Percentiles rank a stretch among this genome's conserved stretches.
These are phyloP conservation scores for Pao palembangensis DNA, from an alignment of 2,113 vertebrate genomes.

Conservation along the genomic window DNA sequence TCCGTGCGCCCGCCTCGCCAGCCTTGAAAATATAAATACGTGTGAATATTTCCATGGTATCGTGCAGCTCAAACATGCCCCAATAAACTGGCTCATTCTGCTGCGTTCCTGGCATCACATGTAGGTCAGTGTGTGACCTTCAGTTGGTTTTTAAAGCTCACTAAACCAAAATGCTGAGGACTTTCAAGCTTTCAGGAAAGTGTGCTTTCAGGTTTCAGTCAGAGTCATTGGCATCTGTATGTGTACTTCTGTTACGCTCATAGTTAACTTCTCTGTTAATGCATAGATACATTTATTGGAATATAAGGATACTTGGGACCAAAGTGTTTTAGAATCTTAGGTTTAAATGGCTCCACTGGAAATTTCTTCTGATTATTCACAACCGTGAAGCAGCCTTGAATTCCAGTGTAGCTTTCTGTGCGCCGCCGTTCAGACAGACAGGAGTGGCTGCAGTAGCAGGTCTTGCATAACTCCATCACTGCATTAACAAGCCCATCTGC, in stretches of 20 bases:
- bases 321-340: too few relatives aligned
- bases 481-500: conserved; percentile 71
- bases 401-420: conserved; percentile 7
- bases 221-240: background rate
- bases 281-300: too few relatives aligned
- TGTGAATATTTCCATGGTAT: conserved; percentile 48
- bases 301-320: too few relatives aligned
- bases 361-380: too few relatives aligned
- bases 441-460: conserved; percentile 46
- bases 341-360: too few relatives aligned
- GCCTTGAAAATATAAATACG: conserved; percentile 33
- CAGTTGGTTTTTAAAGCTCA: conserved; percentile 12
- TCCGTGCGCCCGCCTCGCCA: background rate
- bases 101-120: conserved; percentile 5
- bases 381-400: background rate
- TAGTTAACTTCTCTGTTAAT: too few relatives aligned
- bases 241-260: too few relatives aligned
- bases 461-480: conserved; percentile 69
- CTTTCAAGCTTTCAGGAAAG: conserved; percentile 12
- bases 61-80: conserved; percentile 19
- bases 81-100: conserved; percentile 6
- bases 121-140: background rate
- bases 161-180: conserved; percentile 14
- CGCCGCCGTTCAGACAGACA: conserved; percentile 55
- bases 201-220: background rate